These are phyloP conservation scores for Campylorhamphus procurvoides DNA, from an alignment of 2,113 vertebrate species.

Conservation along the genomic window DNA sequence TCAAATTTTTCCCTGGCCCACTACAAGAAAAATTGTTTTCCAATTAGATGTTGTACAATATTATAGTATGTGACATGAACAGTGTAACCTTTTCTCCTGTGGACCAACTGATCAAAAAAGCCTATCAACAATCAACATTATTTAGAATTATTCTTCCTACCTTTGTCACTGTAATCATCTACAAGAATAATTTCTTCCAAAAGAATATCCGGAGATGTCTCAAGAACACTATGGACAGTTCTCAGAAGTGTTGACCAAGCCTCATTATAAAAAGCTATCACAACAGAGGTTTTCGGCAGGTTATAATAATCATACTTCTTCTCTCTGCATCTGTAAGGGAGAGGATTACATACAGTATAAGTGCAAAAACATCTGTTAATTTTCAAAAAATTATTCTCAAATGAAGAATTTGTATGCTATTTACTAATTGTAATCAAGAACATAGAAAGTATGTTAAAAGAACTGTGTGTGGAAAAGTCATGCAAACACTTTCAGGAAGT, in stretches of 20 bases:
- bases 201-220: slow-evolving; percentile 92
- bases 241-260: slow-evolving; percentile 96
- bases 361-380: not conserved
- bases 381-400: not conserved
- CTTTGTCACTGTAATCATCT: slow-evolving; percentile 96
- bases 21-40: not conserved
- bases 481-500: not conserved
- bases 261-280: slow-evolving; percentile 98
- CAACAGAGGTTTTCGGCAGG: slow-evolving; percentile 88
- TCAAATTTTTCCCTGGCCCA: not conserved
- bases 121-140: not conserved
- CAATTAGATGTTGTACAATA: not conserved
- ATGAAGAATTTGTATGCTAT: not conserved
- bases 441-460: not conserved
- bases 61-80: not conserved
- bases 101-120: not conserved
- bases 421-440: not conserved
- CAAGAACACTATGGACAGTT: slow-evolving; percentile 96
- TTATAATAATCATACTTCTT: slow-evolving; percentile 87
- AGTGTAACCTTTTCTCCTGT: not conserved
- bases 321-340: slow-evolving; percentile 85
- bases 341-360: not conserved
- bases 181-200: slow-evolving; percentile 93
- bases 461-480: not conserved
- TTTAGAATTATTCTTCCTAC: slow-evolving; percentile 65